These are phyloP conservation scores for Carassius gibelio DNA, from an alignment of 2,113 vertebrate genomes.

Conservation along the genomic window DNA sequence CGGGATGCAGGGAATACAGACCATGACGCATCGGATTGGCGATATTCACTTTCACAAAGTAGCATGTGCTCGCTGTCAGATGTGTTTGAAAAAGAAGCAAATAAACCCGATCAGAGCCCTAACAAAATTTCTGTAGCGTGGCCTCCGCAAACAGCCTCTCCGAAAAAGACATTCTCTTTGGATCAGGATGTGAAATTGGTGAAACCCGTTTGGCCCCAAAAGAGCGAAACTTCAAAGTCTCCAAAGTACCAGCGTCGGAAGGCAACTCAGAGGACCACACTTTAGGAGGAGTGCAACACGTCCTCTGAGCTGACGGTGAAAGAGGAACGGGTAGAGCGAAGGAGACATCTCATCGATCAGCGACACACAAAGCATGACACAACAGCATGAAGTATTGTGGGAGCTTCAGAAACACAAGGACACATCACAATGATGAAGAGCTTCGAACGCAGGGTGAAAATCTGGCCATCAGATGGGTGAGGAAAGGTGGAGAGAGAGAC, in stretches of 20 bases:
- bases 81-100: conserved; percentile 60
- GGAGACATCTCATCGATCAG: conserved; percentile 24
- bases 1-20: conserved; percentile 35
- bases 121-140: conserved; percentile 88
- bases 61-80: conserved; percentile 65
- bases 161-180: conserved; percentile 77
- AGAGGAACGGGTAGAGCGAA: conserved; percentile 60
- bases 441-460: conserved; percentile 7
- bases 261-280: conserved; percentile 49
- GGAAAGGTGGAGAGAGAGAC: conserved; percentile 18
- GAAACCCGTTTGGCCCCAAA: conserved; percentile 90
- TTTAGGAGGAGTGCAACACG: conserved; percentile 39
- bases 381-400: conserved; percentile 42
- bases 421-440: conserved; percentile 27
- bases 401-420: conserved; percentile 1
- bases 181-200: conserved; percentile 82
- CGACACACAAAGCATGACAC: conserved; percentile 6
- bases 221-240: conserved; percentile 66
- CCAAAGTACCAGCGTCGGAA: conserved; percentile 69
- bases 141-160: conserved; percentile 82
- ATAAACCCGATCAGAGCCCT: conserved; percentile 59
- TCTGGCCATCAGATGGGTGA: neutral
- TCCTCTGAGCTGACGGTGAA: conserved; percentile 36
- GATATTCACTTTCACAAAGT: conserved; percentile 66
- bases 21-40: conserved; percentile 65